These are phyloP conservation scores for Neodiprion pinetum DNA, from an alignment of 1,140 invertebrate genomes.

Conservation along the genomic window DNA sequence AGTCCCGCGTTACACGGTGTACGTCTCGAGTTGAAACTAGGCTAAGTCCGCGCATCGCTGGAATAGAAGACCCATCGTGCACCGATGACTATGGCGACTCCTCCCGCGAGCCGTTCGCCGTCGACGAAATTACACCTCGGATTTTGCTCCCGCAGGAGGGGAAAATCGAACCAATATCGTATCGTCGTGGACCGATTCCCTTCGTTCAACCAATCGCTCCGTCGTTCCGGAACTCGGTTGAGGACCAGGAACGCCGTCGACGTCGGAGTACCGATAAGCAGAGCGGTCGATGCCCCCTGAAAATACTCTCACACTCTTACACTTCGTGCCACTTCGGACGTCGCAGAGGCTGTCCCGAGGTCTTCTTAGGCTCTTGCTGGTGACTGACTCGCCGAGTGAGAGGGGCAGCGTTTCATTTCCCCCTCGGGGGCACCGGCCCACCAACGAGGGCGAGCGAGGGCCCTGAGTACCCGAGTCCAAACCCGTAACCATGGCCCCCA, in stretches of 20 bases:
- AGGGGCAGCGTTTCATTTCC: too few relatives aligned
- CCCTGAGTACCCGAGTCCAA: neutral
- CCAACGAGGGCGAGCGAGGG: neutral
- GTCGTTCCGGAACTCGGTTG: too few relatives aligned
- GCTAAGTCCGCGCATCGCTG: conserved; percentile 3
- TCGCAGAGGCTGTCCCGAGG: conserved; percentile 37
- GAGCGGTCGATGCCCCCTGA: conserved; percentile 56
- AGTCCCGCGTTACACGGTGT: conserved; percentile 47
- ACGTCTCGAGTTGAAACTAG: neutral
- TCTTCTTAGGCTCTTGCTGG: conserved; percentile 27
- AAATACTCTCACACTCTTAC: conserved; percentile 61
- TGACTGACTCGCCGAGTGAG: neutral
- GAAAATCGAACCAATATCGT: too few relatives aligned
- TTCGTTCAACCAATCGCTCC: too few relatives aligned
- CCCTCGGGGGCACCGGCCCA: neutral
- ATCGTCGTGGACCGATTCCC: too few relatives aligned
- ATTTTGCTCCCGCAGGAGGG: too few relatives aligned
- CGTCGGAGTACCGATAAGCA: conserved; percentile 39
- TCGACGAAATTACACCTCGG: too few relatives aligned
- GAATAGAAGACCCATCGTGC: neutral
- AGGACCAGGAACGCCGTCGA: neutral
- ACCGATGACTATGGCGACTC: too few relatives aligned
- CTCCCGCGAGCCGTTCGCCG: too few relatives aligned
- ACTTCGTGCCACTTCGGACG: conserved; percentile 58
- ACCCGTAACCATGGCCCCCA: neutral